Percentiles rank a stretch among this genome's conserved stretches.
Conservation (phyloP, 2,888 invertebrate species). For the Torymus aiolomorphi region DNA sequence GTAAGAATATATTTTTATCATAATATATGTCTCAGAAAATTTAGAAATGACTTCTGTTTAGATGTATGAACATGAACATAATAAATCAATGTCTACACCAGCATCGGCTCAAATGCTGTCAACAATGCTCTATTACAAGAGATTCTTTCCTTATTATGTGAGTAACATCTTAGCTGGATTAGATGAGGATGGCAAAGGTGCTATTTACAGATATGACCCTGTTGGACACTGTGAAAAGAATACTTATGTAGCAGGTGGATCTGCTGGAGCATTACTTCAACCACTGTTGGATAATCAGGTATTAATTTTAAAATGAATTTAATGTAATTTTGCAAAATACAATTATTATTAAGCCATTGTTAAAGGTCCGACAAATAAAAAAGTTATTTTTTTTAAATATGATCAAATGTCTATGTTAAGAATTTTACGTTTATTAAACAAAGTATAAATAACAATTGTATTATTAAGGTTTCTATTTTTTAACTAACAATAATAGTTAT, state of each 20-base stretch:
- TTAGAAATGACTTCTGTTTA: constrained; percentile 67
- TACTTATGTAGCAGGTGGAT: constrained; percentile 92
- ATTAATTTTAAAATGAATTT: constrained; percentile 31
- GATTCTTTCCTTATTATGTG: constrained; percentile 99
- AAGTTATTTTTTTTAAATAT: no score
- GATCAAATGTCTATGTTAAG: no score
- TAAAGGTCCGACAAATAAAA: no score
- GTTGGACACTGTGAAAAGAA: constrained; percentile 95
- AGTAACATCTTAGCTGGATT: constrained; percentile 96
- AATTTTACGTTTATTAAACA: no score
- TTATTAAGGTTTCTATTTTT: no score
- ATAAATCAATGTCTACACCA: constrained; percentile 92
- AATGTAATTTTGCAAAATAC: no score
- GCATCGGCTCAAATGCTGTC: constrained; percentile 97
- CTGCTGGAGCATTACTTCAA: constrained; percentile 92
- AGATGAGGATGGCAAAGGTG: constrained; percentile 94
- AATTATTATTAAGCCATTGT: no score
- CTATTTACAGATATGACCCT: constrained; percentile 97
- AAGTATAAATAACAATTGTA: no score
- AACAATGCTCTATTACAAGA: constrained; percentile 94
- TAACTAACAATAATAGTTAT: background rate
- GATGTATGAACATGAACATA: constrained; percentile 97
- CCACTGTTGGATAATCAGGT: constrained; percentile 97
- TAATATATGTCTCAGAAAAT: background rate
- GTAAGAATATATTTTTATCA: constrained; percentile 68